phyloP scores from a whole-genome alignment of 2,797 vertebrate species.

The Momotus momota region DNA sequence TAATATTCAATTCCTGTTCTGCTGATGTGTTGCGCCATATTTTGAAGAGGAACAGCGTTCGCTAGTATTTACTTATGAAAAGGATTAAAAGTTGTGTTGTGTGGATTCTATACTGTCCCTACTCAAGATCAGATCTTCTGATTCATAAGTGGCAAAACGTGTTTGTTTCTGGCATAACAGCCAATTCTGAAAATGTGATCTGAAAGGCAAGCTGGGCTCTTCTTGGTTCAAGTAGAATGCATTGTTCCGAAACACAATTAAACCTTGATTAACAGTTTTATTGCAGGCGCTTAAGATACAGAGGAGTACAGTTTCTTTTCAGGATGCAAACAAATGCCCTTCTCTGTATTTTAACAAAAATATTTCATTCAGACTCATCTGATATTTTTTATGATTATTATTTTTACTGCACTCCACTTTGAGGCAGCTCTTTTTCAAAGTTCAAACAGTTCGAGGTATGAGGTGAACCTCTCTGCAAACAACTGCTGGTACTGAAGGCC shows the following conservation, averaged over 20 bases:
- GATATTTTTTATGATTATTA: not conserved
- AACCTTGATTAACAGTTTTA: not conserved
- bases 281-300: not conserved
- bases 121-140: not conserved
- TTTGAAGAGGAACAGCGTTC: not conserved
- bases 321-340: not conserved
- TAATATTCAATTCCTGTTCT: not conserved
- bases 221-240: not conserved
- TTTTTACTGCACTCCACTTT: not conserved
- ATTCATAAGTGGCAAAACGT: not conserved
- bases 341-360: not conserved
- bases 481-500: not conserved
- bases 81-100: not conserved
- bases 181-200: not conserved
- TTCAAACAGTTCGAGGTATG: not conserved
- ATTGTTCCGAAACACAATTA: not conserved
- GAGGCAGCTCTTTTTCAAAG: not conserved
- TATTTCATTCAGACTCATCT: not conserved
- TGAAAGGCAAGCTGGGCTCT: not conserved
- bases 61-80: not conserved
- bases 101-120: not conserved
- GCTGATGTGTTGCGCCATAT: not conserved
- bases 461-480: not conserved
- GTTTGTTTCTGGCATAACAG: not conserved
- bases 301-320: not conserved